Evolutionary conservation across 2,113 vertebrate genomes (phyloP).

Genomic region (Scolopax mira): DNA sequence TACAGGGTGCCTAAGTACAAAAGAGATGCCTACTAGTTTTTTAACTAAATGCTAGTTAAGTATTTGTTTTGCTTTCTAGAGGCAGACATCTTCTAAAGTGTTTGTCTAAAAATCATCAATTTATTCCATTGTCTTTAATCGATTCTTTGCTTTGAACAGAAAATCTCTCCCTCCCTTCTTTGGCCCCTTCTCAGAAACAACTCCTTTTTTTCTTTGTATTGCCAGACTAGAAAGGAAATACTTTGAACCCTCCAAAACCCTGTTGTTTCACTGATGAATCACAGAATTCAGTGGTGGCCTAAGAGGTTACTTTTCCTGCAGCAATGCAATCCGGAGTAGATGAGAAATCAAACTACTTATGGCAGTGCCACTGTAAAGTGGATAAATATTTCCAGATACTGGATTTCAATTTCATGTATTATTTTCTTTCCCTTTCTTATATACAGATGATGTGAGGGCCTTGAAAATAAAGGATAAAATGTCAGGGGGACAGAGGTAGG

Average conservation of each 20-base stretch:
- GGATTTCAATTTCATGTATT: not conserved
- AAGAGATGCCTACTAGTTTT: not conserved
- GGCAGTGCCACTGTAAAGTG: not conserved
- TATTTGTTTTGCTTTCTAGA: not conserved
- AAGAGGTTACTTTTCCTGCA: not conserved
- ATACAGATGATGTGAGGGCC: not conserved
- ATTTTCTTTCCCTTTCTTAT: conserved; percentile 7
- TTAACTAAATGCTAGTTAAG: not conserved
- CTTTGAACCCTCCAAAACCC: not conserved
- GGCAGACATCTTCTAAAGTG: not conserved
- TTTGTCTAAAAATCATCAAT: not conserved
- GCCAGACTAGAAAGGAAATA: conserved; percentile 22
- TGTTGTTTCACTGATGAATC: conserved; percentile 9
- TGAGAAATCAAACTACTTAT: conserved; percentile 1
- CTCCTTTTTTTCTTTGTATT: not conserved
- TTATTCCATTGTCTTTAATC: not conserved
- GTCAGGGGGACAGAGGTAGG: not conserved
- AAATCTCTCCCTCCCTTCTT: not conserved
- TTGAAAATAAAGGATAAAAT: conserved; percentile 11
- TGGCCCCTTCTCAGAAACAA: not conserved
- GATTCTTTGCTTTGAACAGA: not conserved
- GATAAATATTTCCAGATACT: conserved; percentile 40
- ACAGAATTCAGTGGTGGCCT: conserved; percentile 8
- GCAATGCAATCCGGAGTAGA: not conserved
- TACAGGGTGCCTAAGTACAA: rapidly evolving